Conservation (phyloP, 2,113 vertebrate genomes). For the Tychaedon coryphoeus region DNA sequence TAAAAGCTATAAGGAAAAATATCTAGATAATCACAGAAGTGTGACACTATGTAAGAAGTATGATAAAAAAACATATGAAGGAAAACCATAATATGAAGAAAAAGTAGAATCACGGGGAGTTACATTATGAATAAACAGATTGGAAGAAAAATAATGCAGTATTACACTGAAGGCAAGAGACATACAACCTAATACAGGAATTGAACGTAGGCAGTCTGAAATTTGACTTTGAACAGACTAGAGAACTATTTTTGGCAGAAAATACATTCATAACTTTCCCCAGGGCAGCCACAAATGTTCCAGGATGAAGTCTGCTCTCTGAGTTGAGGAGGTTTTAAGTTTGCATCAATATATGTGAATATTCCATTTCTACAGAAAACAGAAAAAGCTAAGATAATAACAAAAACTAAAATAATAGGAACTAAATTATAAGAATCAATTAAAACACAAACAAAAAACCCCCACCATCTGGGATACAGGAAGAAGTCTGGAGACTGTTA, state of each 20-base stretch:
- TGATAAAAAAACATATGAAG: neutral
- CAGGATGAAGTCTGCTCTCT: neutral
- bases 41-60: neutral
- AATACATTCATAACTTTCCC: neutral
- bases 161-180: neutral
- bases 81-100: neutral
- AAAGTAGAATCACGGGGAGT: neutral
- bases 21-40: neutral
- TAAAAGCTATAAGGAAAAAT: neutral
- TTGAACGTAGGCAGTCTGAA: neutral
- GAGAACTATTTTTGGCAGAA: neutral
- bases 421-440: neutral
- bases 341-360: neutral
- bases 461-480: neutral
- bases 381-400: neutral
- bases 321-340: neutral
- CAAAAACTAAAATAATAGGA: neutral
- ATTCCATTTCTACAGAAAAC: neutral
- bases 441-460: neutral
- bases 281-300: neutral
- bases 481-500: neutral
- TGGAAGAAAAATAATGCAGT: neutral
- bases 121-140: neutral
- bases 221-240: neutral
- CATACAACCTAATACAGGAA: neutral